Evolutionary conservation across 2,113 vertebrate genomes (phyloP), one percentile per base, ranked within the genome.

Genomic region (Scomber scombrus): DNA sequence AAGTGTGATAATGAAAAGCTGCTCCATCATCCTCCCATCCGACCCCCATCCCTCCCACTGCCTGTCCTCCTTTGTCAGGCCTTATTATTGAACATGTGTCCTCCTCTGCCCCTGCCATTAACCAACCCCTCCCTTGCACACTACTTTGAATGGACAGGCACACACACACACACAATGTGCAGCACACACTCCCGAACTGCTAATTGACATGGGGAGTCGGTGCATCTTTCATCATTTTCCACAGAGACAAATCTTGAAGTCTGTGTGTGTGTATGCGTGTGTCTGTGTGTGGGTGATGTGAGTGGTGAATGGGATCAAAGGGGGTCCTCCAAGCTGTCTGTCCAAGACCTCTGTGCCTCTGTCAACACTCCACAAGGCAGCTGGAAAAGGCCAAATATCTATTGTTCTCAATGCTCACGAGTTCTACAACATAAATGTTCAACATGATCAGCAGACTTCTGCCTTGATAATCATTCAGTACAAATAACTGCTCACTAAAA

Each of bases 61-160:
- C 71, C 80, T 75, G 78, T 72, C 78, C 78, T 72, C 72, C 85
- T 88, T 88, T 90, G 92, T 88, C 86, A 84, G 87, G 75, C 86
- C 81, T 89, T 93, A 85, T 92, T 94, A 94, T 91, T 90, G 90
- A 92, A 93, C 92, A 93, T 85, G 85, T 91, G 91, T 88, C 89
- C 80, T 79, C 63, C 9, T 88, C 82, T 85, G 80, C 86, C 89
- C 75, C 74, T 49, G 11, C 81, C 66, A 92, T 93, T 93, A 93
- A 83, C 76, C 81, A 80, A 65, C 74, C 80, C 89, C 85, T 84
- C 88, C 85, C 89, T 68, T 26, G 47, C 43, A 61, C 81, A 77
- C 58, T 50, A 67, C 77, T 82, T 78, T 78, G 85, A 84, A 78
- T 88, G 56, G 58, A 75, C 77, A 64, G 60, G 15, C 80, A 71